Conservation (phyloP, 2,888 invertebrate species). For the Pollenia amentaria region DNA sequence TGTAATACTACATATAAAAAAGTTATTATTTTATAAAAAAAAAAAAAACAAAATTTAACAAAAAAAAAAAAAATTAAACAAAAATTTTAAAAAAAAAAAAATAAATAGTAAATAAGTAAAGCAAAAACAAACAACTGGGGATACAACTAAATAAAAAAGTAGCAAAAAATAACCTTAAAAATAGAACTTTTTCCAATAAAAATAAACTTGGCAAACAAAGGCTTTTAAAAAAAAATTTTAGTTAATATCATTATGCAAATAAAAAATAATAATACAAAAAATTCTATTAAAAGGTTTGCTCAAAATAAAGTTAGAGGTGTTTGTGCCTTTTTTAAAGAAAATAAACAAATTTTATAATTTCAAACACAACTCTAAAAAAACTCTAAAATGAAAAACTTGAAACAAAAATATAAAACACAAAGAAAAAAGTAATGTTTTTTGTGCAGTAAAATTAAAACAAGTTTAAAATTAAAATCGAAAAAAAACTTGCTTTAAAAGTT, state of each 20-base stretch:
- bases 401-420: conserved; percentile 39
- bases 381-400: conserved; percentile 50
- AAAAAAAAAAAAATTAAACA: conserved; percentile 33
- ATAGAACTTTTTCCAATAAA: conserved; percentile 49
- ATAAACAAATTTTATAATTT: conserved; percentile 34
- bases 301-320: conserved; percentile 25
- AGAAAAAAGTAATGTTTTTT: conserved; percentile 24
- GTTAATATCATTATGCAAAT: too few species aligned
- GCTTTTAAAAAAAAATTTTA: conserved; percentile 28
- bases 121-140: conserved; percentile 42
- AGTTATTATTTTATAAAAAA: conserved; percentile 38
- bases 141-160: conserved; percentile 40
- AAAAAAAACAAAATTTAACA: conserved; percentile 26
- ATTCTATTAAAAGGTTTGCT: too few species aligned
- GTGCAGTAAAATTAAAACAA: background rate
- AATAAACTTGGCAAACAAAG: conserved; percentile 16
- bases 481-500: background rate
- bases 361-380: conserved; percentile 6
- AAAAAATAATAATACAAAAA: too few species aligned
- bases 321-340: conserved; percentile 59
- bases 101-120: conserved; percentile 46
- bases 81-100: conserved; percentile 23
- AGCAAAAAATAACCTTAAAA: conserved; percentile 30
- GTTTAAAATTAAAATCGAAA: conserved; percentile 22
- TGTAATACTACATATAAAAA: conserved; percentile 35